Percentiles rank a stretch among this genome's conserved stretches.
Evolutionary conservation across 2,888 invertebrate genomes (phyloP).

Genomic region (Ametastegia equiseti): DNA sequence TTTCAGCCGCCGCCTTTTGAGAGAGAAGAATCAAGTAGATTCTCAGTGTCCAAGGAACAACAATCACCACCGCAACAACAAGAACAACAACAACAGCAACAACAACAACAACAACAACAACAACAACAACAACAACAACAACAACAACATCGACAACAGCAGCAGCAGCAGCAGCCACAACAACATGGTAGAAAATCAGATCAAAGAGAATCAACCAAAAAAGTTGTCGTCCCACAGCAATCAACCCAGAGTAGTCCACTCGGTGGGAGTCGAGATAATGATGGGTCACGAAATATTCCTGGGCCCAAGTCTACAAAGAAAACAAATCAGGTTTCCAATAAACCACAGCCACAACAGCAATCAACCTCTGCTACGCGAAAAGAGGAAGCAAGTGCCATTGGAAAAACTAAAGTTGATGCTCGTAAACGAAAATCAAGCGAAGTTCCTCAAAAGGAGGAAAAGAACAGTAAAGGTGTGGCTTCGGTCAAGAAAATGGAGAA

Average conservation of each 20-base stretch:
- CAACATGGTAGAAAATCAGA: slow-evolving; percentile 59
- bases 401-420: slow-evolving; percentile 72
- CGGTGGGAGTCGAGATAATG: slow-evolving; percentile 74
- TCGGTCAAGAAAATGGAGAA: slow-evolving; percentile 72
- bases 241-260: slow-evolving; percentile 64
- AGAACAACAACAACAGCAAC: slow-evolving; percentile 63
- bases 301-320: slow-evolving; percentile 73
- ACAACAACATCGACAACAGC: slow-evolving; percentile 58
- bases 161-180: slow-evolving; percentile 60
- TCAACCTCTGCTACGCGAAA: slow-evolving; percentile 74
- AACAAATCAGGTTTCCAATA: slow-evolving; percentile 60
- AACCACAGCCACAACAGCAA: slow-evolving; percentile 60
- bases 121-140: slow-evolving; percentile 61
- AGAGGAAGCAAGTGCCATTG: slow-evolving; percentile 64
- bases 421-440: slow-evolving; percentile 74
- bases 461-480: slow-evolving; percentile 69
- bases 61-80: slow-evolving; percentile 74
- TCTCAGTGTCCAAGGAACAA: slow-evolving; percentile 73
- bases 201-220: slow-evolving; percentile 59
- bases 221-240: slow-evolving; percentile 51
- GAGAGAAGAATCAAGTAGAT: slow-evolving; percentile 83
- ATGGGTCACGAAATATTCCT: slow-evolving; percentile 73
- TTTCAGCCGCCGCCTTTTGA: slow-evolving; percentile 85
- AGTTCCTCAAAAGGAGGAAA: slow-evolving; percentile 68
- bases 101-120: slow-evolving; percentile 55